phyloP scores from a whole-genome alignment of 2,888 invertebrate species.

The Apeira syringaria region DNA sequence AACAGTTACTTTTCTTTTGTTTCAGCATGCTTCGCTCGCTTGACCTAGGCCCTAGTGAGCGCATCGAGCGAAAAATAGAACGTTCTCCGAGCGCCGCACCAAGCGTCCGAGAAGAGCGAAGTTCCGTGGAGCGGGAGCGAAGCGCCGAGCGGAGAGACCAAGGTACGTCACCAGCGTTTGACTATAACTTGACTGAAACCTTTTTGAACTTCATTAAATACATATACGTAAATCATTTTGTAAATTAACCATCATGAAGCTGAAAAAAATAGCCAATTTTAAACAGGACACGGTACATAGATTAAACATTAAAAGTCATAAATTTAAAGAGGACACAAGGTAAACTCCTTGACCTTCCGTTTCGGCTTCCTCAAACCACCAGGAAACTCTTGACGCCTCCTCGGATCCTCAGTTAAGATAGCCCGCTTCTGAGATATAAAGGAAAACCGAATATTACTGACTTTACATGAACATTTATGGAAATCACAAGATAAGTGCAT shows the following conservation, averaged over 20 bases:
- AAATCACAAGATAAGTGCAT: slow-evolving; percentile 31
- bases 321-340: slow-evolving; percentile 23
- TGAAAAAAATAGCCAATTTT: too few relatives aligned
- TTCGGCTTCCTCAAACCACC: slow-evolving; percentile 24
- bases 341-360: slow-evolving; percentile 27
- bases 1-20: slow-evolving; percentile 37
- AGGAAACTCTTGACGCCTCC: slow-evolving; percentile 25
- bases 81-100: slow-evolving; percentile 69
- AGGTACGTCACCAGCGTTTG: slow-evolving; percentile 53
- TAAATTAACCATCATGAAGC: too few relatives aligned
- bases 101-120: slow-evolving; percentile 51
- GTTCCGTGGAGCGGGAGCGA: slow-evolving; percentile 64
- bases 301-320: background rate
- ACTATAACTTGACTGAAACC: slow-evolving; percentile 35
- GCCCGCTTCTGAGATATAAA: slow-evolving; percentile 29
- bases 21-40: slow-evolving; percentile 90
- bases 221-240: too few relatives aligned
- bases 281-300: too few relatives aligned
- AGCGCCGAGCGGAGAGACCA: slow-evolving; percentile 68
- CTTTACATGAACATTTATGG: slow-evolving; percentile 31
- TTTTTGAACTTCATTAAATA: too few relatives aligned
- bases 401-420: slow-evolving; percentile 29
- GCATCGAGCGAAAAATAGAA: slow-evolving; percentile 71
- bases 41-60: slow-evolving; percentile 81
- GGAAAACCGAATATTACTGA: slow-evolving; percentile 28